These are phyloP conservation scores for Pseudeuparius sepicola DNA, from an alignment of 2,888 invertebrate species.

Conservation along the genomic window DNA sequence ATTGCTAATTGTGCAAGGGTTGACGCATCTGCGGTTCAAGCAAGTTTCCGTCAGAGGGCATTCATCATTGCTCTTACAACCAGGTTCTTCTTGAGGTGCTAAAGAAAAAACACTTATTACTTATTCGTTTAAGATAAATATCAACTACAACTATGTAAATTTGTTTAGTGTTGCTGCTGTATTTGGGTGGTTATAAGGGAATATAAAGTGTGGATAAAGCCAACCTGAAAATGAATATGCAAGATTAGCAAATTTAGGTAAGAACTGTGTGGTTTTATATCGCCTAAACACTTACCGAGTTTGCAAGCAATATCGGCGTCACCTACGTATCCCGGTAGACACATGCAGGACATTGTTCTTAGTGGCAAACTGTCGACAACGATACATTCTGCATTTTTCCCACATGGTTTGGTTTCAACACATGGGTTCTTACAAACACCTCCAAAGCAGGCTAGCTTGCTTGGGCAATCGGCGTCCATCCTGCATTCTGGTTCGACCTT, in stretches of 20 bases:
- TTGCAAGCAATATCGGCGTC: conserved; percentile 79
- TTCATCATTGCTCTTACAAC: conserved; percentile 62
- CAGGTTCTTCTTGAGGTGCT: conserved; percentile 42
- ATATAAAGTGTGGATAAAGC: conserved; percentile 6
- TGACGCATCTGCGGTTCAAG: conserved; percentile 61
- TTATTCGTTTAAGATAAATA: too few species aligned
- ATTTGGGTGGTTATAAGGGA: too few species aligned
- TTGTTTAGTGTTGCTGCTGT: too few species aligned
- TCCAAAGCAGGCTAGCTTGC: conserved; percentile 71
- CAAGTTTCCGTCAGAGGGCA: conserved; percentile 65
- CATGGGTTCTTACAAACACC: conserved; percentile 76
- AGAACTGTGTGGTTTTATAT: neutral
- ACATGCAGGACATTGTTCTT: conserved; percentile 81
- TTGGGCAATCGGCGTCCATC: conserved; percentile 76
- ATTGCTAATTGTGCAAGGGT: conserved; percentile 58
- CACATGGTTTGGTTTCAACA: conserved; percentile 65
- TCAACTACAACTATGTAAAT: too few species aligned
- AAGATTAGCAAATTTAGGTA: too few species aligned
- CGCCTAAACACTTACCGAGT: conserved; percentile 49
- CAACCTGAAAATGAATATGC: conserved; percentile 16
- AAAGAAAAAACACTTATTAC: conserved; percentile 17
- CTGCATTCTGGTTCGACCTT: conserved; percentile 55
- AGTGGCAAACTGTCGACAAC: conserved; percentile 80
- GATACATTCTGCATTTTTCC: conserved; percentile 67
- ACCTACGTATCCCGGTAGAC: conserved; percentile 71